Evolutionary conservation across 2,797 vertebrate species (phyloP).

Genomic region (Babyrousa celebensis): DNA sequence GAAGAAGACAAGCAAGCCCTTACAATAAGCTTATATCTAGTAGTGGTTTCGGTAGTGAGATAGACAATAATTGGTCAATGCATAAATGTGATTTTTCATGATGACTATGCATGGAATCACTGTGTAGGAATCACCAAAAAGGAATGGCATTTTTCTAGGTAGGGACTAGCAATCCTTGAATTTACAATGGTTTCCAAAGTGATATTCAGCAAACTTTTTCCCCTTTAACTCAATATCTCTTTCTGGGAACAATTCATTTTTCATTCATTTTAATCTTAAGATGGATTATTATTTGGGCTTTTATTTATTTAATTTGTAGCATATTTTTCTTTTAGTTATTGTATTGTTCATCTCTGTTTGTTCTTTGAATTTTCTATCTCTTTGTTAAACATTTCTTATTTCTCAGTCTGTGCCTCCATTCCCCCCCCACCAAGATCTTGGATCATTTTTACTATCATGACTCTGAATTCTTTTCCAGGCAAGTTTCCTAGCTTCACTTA

Average conservation of each 20-base stretch:
- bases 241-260: not conserved
- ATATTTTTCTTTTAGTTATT: no score
- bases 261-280: slow-evolving; percentile 27
- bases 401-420: no score
- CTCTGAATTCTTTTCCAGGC: no score
- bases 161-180: not conserved
- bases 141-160: not conserved
- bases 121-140: not conserved
- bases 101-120: not conserved
- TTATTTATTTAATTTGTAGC: slow-evolving; percentile 31
- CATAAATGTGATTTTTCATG: not conserved
- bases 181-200: not conserved
- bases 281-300: not conserved
- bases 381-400: no score
- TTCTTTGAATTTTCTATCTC: no score
- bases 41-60: not conserved
- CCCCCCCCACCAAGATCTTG: no score
- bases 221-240: not conserved
- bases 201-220: slow-evolving; percentile 2
- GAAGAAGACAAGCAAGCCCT: not conserved
- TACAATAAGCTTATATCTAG: not conserved
- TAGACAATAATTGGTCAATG: not conserved
- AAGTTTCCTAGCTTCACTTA: no score
- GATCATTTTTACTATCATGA: no score
- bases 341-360: no score